Conservation (phyloP, 2,888 invertebrate species). For the Tenthredo notha region DNA sequence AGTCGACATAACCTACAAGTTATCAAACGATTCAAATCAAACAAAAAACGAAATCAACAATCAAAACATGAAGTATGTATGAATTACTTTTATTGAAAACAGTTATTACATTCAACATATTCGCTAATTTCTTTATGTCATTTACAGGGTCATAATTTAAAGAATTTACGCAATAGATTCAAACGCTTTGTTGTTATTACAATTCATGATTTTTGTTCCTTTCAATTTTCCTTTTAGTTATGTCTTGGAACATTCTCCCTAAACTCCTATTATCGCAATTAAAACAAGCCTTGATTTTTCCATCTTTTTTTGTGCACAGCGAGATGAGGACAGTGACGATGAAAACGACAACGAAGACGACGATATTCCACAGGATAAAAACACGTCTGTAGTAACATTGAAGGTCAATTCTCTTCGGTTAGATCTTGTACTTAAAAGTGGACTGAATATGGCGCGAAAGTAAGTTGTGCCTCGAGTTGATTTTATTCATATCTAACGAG, state of each 20-base stretch:
- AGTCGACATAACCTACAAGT: slow-evolving; percentile 25
- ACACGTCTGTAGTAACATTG: slow-evolving; percentile 84
- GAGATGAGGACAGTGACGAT: slow-evolving; percentile 66
- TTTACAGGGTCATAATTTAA: neutral
- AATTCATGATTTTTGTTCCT: neutral
- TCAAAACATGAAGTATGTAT: slow-evolving; percentile 16
- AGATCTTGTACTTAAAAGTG: slow-evolving; percentile 86
- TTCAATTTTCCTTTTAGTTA: neutral
- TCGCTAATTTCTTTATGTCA: neutral
- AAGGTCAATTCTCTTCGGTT: slow-evolving; percentile 85
- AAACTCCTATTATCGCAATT: neutral
- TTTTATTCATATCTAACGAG: slow-evolving; percentile 21
- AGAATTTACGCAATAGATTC: neutral
- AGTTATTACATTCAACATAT: neutral
- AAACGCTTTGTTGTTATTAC: neutral
- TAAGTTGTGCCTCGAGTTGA: slow-evolving; percentile 75
- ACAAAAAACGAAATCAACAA: neutral
- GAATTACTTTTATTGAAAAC: neutral
- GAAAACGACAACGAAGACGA: slow-evolving; percentile 76
- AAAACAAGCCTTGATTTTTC: neutral
- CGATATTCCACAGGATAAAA: slow-evolving; percentile 80
- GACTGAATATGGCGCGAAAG: slow-evolving; percentile 87
- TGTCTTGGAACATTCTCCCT: neutral
- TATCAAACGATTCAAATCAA: slow-evolving; percentile 50
- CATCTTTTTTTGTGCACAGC: neutral